A percentile compares a stretch with the other conserved stretches of the same genome.
Conservation (phyloP, 2,113 vertebrate species). For the Sapayoa aenigma region DNA sequence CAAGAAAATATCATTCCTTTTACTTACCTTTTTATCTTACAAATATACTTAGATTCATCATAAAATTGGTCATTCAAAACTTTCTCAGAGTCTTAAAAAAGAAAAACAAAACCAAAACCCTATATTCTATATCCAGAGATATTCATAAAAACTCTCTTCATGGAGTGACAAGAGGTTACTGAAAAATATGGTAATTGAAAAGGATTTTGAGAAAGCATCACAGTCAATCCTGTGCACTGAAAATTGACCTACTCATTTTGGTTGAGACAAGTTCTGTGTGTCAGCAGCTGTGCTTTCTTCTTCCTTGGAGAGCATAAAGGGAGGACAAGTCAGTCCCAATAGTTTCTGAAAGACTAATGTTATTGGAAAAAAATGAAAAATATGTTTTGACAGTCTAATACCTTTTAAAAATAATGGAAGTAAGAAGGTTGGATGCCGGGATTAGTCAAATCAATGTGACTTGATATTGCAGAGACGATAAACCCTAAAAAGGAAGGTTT, state of each 20-base stretch:
- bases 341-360: neutral
- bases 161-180: neutral
- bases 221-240: neutral
- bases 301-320: neutral
- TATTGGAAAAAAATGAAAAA: neutral
- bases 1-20: neutral
- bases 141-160: neutral
- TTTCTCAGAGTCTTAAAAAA: neutral
- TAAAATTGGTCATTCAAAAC: neutral
- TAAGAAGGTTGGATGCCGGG: neutral
- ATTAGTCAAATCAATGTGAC: neutral
- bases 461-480: neutral
- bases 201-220: neutral
- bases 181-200: neutral
- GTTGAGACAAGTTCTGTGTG: neutral
- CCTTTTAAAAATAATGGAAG: neutral
- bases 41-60: neutral
- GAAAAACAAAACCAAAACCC: accelerated
- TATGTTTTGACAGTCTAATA: neutral
- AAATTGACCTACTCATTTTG: neutral
- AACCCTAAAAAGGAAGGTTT: neutral
- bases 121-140: neutral
- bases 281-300: neutral
- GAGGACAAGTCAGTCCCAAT: neutral
- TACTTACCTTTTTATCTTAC: neutral